A percentile compares a stretch with the other conserved stretches of the same genome.
Evolutionary conservation across 2,797 vertebrate species (phyloP).

Genomic region (Micromesistius poutassou): DNA sequence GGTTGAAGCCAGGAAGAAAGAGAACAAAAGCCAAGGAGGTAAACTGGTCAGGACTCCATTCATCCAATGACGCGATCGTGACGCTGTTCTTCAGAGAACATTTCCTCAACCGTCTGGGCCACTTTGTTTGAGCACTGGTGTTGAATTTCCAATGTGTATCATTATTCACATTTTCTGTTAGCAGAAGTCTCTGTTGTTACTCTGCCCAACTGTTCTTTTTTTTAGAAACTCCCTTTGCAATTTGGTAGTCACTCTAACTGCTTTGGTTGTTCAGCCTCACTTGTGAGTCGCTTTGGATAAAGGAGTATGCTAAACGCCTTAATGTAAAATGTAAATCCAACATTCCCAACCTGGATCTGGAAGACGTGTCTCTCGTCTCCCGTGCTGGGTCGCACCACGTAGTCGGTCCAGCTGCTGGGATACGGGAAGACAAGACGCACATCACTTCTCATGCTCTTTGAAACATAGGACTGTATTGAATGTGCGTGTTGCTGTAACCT

Average conservation of each 20-base stretch:
- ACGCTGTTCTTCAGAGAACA: background rate
- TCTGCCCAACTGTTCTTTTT: background rate
- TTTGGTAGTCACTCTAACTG: no score
- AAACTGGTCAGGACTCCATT: background rate
- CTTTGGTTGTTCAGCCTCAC: background rate
- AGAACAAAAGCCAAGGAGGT: background rate
- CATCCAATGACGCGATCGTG: background rate
- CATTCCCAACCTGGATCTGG: constrained; percentile 89
- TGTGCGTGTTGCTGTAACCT: background rate
- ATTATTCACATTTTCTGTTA: background rate
- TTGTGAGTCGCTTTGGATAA: background rate
- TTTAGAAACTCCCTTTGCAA: background rate
- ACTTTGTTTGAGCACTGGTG: background rate
- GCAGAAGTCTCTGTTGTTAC: background rate
- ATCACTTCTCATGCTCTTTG: background rate
- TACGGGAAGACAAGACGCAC: constrained; percentile 17
- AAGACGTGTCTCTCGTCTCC: constrained; percentile 94
- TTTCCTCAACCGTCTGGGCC: background rate
- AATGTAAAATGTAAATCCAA: background rate
- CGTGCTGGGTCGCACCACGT: constrained; percentile 94
- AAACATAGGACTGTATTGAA: background rate
- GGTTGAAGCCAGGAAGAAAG: no score
- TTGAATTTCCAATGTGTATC: background rate
- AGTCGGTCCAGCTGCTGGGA: constrained; percentile 89
- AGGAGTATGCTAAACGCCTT: background rate